phyloP scores from a whole-genome alignment of 2,888 invertebrate genomes.

The Sylvicola fuscatus region DNA sequence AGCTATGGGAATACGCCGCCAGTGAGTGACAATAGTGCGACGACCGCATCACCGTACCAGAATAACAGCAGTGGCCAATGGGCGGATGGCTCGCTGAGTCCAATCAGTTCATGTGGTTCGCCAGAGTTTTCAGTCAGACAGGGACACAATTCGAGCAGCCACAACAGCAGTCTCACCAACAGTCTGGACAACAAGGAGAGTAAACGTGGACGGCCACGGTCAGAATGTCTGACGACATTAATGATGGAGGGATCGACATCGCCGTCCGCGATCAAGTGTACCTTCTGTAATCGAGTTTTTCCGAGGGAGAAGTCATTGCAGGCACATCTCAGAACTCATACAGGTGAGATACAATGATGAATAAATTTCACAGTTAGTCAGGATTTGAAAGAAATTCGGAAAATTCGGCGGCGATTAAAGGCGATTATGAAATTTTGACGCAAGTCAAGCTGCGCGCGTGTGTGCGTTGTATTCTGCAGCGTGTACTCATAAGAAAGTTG shows the following conservation, averaged over 20 bases:
- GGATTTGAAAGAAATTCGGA: too few relatives aligned
- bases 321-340: slow-evolving; percentile 42
- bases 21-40: background rate
- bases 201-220: slow-evolving; percentile 45
- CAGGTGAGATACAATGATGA: slow-evolving; percentile 24
- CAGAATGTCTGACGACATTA: slow-evolving; percentile 42
- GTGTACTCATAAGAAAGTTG: too few relatives aligned
- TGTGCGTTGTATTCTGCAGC: too few relatives aligned
- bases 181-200: slow-evolving; percentile 18
- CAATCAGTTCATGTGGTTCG: slow-evolving; percentile 24
- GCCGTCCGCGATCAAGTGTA: slow-evolving; percentile 47
- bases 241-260: slow-evolving; percentile 49
- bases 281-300: slow-evolving; percentile 47
- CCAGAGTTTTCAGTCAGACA: slow-evolving; percentile 14
- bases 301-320: slow-evolving; percentile 56
- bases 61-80: background rate
- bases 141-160: slow-evolving; percentile 3
- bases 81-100: slow-evolving; percentile 15
- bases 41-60: background rate
- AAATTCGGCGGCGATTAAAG: too few relatives aligned
- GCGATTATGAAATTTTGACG: too few relatives aligned
- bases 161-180: slow-evolving; percentile 1
- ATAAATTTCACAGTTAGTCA: too few relatives aligned
- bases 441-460: too few relatives aligned
- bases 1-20: slow-evolving; percentile 4